Evolutionary conservation across 1,140 invertebrate genomes (phyloP).

Genomic region (Lordiphosa collinella): DNA sequence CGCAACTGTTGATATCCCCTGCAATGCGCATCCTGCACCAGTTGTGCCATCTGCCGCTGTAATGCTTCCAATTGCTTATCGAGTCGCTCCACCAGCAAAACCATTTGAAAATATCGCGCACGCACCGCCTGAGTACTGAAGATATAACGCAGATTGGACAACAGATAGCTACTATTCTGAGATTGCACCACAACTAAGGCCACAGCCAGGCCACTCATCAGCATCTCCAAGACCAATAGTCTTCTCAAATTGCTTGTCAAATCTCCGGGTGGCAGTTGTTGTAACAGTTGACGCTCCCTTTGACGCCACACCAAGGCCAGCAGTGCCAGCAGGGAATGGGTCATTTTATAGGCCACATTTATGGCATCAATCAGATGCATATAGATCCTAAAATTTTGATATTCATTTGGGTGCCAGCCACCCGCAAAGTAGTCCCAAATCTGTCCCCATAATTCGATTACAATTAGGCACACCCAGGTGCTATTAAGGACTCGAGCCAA

Average conservation of each 20-base stretch:
- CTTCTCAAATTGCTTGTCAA: not conserved
- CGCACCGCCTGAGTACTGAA: constrained; percentile 44
- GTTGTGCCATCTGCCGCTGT: not conserved
- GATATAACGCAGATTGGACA: constrained; percentile 14
- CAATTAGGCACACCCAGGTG: constrained; percentile 17
- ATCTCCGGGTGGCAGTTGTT: constrained; percentile 19
- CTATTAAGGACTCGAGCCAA: constrained; percentile 23
- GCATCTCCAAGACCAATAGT: constrained; percentile 14
- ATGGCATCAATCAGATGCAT: constrained; percentile 18
- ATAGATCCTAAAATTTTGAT: constrained; percentile 1
- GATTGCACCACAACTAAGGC: not conserved
- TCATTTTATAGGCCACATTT: constrained; percentile 33
- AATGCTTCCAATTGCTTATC: constrained; percentile 31
- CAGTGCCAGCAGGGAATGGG: constrained; percentile 22
- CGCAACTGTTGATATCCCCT: constrained; percentile 12
- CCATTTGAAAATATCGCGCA: constrained; percentile 47
- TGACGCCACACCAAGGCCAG: constrained; percentile 18
- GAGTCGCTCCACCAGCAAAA: constrained; percentile 37
- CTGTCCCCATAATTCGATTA: constrained; percentile 14
- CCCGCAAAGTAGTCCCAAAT: constrained; percentile 6
- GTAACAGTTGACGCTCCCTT: constrained; percentile 16
- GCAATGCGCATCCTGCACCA: not conserved
- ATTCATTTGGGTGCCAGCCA: not conserved
- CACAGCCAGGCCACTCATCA: not conserved
- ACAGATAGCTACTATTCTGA: not conserved